Evolutionary conservation across 1,140 invertebrate genomes (phyloP).

Genomic region (Lepidurus packardi): DNA sequence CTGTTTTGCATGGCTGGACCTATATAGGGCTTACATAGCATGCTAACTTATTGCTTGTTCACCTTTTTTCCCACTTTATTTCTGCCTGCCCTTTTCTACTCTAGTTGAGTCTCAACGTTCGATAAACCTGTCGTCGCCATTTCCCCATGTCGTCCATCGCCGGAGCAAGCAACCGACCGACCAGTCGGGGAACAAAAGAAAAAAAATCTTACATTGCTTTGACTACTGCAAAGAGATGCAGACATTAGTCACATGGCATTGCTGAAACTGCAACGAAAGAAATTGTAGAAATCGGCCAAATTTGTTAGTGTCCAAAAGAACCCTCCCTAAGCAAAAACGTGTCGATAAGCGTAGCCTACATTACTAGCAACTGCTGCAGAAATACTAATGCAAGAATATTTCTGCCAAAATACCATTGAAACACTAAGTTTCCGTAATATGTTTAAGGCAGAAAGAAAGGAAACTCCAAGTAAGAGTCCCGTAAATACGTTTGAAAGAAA

Average conservation of each 20-base stretch:
- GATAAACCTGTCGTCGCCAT: slow-evolving; percentile 3
- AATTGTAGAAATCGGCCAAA: too few relatives aligned
- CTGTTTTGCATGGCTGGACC: slow-evolving; percentile 1
- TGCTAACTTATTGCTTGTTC: neutral
- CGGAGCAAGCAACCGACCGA: neutral
- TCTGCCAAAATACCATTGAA: too few relatives aligned
- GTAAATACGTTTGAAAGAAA: too few relatives aligned
- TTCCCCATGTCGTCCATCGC: neutral
- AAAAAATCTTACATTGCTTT: neutral
- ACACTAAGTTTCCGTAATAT: too few relatives aligned
- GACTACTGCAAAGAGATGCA: neutral
- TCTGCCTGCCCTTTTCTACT: neutral
- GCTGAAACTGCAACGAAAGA: too few relatives aligned
- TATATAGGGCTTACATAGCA: neutral
- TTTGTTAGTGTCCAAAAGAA: too few relatives aligned
- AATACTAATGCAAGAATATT: too few relatives aligned
- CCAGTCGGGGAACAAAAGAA: neutral
- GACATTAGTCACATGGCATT: neutral
- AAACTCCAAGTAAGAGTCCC: too few relatives aligned
- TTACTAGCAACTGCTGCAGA: too few relatives aligned
- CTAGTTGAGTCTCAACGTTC: neutral
- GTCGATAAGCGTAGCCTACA: too few relatives aligned
- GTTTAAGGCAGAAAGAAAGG: too few relatives aligned
- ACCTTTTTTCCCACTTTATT: neutral
- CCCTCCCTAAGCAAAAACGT: too few relatives aligned